Evolutionary conservation across 2,797 vertebrate species (phyloP).

Genomic region (Eutrigla gurnardus): DNA sequence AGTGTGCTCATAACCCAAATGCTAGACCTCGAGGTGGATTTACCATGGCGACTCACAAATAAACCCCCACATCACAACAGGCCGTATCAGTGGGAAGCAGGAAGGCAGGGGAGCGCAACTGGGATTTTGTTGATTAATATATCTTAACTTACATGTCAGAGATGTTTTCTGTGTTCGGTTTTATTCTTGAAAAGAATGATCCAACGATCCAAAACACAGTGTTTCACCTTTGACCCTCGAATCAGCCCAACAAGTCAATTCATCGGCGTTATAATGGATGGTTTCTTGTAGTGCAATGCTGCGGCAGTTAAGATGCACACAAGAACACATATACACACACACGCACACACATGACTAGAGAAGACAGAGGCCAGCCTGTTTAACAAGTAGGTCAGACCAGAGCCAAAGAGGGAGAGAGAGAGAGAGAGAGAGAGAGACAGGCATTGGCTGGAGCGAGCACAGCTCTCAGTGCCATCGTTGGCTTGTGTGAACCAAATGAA

Average conservation of each 20-base stretch:
- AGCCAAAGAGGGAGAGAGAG: constrained; percentile 61
- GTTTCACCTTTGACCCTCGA: constrained; percentile 33
- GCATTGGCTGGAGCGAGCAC: constrained; percentile 44
- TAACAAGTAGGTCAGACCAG: constrained; percentile 84
- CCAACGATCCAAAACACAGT: neutral
- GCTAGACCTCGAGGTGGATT: constrained; percentile 40
- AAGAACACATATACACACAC: constrained; percentile 39
- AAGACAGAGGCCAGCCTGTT: constrained; percentile 83
- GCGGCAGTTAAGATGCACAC: constrained; percentile 68
- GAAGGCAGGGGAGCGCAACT: constrained; percentile 6
- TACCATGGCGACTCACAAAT: constrained; percentile 17
- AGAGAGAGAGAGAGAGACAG: constrained; percentile 28
- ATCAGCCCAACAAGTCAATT: constrained; percentile 20
- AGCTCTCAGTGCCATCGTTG: constrained; percentile 52
- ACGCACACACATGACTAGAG: constrained; percentile 75
- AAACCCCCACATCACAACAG: constrained; percentile 15
- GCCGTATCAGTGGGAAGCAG: constrained; percentile 33
- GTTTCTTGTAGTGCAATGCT: constrained; percentile 38
- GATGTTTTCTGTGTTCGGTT: neutral
- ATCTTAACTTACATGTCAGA: constrained; percentile 14
- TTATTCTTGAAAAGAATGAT: constrained; percentile 1
- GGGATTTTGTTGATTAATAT: constrained; percentile 11
- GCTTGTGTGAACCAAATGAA: constrained; percentile 34
- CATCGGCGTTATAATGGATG: constrained; percentile 27
- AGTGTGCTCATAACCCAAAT: constrained; percentile 26